A percentile compares a stretch with the other conserved stretches of the same genome.
Conservation (phyloP, 2,797 vertebrate genomes). For the Hylomyscus alleni region DNA sequence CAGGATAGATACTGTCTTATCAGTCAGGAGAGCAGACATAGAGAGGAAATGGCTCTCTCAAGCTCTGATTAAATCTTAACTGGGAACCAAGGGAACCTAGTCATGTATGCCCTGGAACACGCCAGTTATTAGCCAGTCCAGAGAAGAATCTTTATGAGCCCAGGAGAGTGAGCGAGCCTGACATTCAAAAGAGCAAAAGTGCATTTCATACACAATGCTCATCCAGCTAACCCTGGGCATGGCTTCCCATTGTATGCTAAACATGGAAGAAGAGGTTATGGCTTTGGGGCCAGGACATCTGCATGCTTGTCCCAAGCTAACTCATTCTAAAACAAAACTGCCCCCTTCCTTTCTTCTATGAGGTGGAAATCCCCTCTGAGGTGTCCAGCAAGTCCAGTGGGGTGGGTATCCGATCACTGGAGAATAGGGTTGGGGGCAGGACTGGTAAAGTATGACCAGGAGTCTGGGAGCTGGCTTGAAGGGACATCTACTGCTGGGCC, state of each 20-base stretch:
- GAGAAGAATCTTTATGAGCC: background rate
- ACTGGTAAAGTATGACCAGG: background rate
- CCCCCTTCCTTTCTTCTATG: background rate
- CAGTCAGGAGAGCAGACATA: background rate
- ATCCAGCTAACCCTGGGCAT: accelerated
- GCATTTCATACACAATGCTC: accelerated
- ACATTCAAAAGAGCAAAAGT: background rate
- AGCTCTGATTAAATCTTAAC: background rate
- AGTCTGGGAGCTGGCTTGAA: background rate
- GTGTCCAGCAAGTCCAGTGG: too few species aligned
- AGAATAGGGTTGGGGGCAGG: background rate
- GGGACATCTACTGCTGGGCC: background rate
- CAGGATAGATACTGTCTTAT: background rate
- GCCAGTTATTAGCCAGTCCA: too few species aligned
- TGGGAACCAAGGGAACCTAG: background rate
- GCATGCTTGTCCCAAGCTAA: background rate
- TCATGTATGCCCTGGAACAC: background rate
- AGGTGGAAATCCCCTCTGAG: background rate
- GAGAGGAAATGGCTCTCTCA: background rate
- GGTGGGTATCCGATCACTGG: background rate
- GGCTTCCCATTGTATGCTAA: background rate
- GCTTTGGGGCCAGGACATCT: background rate
- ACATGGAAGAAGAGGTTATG: background rate
- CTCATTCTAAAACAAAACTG: background rate
- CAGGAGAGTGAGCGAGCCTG: background rate